Base-by-base conservation (phyloP, 1,140 invertebrate genomes). In the Cyphomyrmex costatus region DNA sequence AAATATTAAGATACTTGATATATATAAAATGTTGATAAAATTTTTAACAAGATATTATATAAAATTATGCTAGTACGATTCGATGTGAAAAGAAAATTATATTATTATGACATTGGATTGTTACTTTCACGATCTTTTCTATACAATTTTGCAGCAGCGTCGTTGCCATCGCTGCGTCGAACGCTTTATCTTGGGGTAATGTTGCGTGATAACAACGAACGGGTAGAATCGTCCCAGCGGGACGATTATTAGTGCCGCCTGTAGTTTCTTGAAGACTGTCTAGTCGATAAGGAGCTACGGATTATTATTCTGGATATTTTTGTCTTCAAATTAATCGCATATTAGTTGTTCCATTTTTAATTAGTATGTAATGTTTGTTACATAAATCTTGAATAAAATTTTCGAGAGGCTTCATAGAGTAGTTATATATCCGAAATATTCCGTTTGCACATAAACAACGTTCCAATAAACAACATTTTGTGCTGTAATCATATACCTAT, bases 111-210 rank as follows among this genome's bases (percentile, higher is more conserved):
- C 21, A 65, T 21, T 42, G 16, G 60, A 79, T 77, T 66, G 63
- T 53, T 30, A 42, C 53, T 53, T 65, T 49, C n/a, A 33, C 33
- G 53, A 65, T 24, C 46, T 70, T 61, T 85, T 86, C 33, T 27
- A 16, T 24, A 42, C 51, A 63, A 73, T 70, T 85, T 58, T 73
- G 49, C 58, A 61, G 61, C 49, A 49, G 60, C 49, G 82, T 36
- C 83, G 66, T 84, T 51, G 70, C 82, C 36, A 77, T 80, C 33
- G 49, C 33, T 56, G 49, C 65, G 78, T 80, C 49, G 78, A 71
- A 80, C 65, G 78, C 90, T 92, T 91, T 92, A 92, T 92, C 91
- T 91, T 90, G 86, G 82, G 89, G 87, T 92, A 92, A 92, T 92
- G 92, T 92, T 87, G 90, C 89, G 92, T 92, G 91, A 92, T 92